phyloP scores from a whole-genome alignment of 2,888 invertebrate genomes.

The Thymelicus sylvestris region DNA sequence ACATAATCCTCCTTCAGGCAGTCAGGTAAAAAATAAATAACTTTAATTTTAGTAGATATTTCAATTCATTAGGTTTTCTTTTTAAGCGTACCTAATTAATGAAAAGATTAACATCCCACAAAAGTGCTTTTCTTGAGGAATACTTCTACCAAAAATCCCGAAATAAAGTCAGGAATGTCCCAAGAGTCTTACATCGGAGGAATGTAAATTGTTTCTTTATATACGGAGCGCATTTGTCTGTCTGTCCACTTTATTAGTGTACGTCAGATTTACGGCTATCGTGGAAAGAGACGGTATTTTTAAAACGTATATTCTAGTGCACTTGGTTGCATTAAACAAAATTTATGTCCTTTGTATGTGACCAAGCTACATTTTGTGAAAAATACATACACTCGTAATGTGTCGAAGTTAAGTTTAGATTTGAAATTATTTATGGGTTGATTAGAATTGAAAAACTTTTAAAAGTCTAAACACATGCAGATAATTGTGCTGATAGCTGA shows the following conservation, averaged over 20 bases:
- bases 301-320: conserved; percentile 10
- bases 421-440: too few relatives aligned
- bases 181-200: conserved; percentile 48
- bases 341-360: not conserved
- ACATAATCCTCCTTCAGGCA: too few relatives aligned
- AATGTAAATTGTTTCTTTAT: conserved; percentile 72
- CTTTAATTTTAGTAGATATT: not conserved
- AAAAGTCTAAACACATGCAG: too few relatives aligned
- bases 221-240: conserved; percentile 62
- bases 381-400: not conserved
- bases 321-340: not conserved
- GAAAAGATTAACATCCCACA: not conserved
- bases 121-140: conserved; percentile 22
- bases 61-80: not conserved
- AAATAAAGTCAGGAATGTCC: conserved; percentile 46
- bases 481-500: too few relatives aligned
- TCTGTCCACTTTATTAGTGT: conserved; percentile 71
- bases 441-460: too few relatives aligned
- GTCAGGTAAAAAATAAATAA: not conserved
- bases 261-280: conserved; percentile 62
- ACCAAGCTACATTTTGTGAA: not conserved
- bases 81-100: not conserved
- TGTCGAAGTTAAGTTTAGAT: too few relatives aligned
- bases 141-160: conserved; percentile 35
- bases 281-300: conserved; percentile 15